phyloP scores from a whole-genome alignment of 2,888 invertebrate genomes.

The Drosophila fungiperda region DNA sequence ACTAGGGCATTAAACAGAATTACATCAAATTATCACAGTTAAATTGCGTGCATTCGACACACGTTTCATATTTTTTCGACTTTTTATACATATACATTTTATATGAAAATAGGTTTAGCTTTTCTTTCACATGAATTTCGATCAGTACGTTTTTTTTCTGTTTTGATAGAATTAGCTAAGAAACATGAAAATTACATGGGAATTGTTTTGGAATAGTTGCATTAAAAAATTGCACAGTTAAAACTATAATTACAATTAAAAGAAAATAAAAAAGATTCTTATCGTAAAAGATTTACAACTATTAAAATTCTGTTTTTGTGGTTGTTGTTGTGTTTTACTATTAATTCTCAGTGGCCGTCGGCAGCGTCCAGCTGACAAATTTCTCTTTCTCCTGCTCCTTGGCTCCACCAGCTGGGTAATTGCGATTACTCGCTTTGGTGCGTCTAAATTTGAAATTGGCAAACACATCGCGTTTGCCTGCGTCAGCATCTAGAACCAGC shows the following conservation, averaged over 20 bases:
- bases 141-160: slow-evolving; percentile 22
- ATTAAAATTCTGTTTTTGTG: slow-evolving; percentile 16
- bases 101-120: slow-evolving; percentile 52
- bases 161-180: slow-evolving; percentile 47
- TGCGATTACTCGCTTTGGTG: slow-evolving; percentile 69
- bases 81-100: slow-evolving; percentile 31
- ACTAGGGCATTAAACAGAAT: slow-evolving; percentile 65
- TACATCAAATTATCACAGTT: slow-evolving; percentile 78
- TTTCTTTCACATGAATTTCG: slow-evolving; percentile 29
- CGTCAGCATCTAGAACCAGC: slow-evolving; percentile 39
- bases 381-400: slow-evolving; percentile 79
- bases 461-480: slow-evolving; percentile 77
- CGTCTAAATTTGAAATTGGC: slow-evolving; percentile 83
- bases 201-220: slow-evolving; percentile 77
- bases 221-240: slow-evolving; percentile 66
- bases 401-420: slow-evolving; percentile 51
- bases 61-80: slow-evolving; percentile 36
- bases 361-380: slow-evolving; percentile 80
- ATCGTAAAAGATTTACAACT: slow-evolving; percentile 52
- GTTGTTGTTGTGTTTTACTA: not conserved
- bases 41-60: slow-evolving; percentile 76
- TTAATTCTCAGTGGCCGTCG: slow-evolving; percentile 59
- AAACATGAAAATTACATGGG: slow-evolving; percentile 49
- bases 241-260: slow-evolving; percentile 38
- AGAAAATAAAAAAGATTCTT: slow-evolving; percentile 32